Base-by-base conservation (phyloP, 1,140 invertebrate species). In the Drosophila kikkawai region DNA sequence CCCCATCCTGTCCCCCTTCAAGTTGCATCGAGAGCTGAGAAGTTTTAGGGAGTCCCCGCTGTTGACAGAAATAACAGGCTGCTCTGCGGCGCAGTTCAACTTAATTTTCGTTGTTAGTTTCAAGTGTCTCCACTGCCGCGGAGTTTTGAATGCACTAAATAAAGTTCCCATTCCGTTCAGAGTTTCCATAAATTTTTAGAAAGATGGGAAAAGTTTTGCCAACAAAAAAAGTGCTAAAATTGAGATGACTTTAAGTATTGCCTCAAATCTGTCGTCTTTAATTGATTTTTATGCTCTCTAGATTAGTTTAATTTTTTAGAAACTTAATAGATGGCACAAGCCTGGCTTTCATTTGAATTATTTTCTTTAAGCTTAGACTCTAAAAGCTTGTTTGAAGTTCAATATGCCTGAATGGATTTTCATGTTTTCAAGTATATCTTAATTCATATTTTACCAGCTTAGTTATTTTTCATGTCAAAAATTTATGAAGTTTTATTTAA, bases 41-140 rank as follows among this genome's bases (percentile, higher is more conserved):
- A 82, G 80, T 77, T 34, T 69, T 2, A 13, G 4, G 45, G 56
- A 67, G 81, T 85, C 81, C 64, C 67, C 64, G 53, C 69, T 75
- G 57, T 86, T 88, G 84, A 88, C 84, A 87, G 83, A 84, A 90
- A 88, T 78, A 88, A 80, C 73, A 78, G 74, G 73, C 65, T 32
- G 42, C 64, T 44, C 61, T 26, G 42, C 65, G 42, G 41, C 73
- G 55, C 71, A 41, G 58, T 80, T 55, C 53, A 60, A 73, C 68
- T 75, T 59, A 75, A 70, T 80, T 75, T 55, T 41, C 41, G 47
- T 48, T 80, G 57, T 68, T 70, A 66, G 70, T 44, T 60, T 64
- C 71, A 80, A 85, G 79, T 85, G 77, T 65, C 67, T 71, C 50
- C 82, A 81, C 63, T 44, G 41, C 57, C 19, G 41, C 48, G 39